A percentile compares a stretch with the other conserved stretches of the same genome.
Evolutionary conservation across 2,888 invertebrate genomes (phyloP).

Genomic region (Drosophila vallismaia): DNA sequence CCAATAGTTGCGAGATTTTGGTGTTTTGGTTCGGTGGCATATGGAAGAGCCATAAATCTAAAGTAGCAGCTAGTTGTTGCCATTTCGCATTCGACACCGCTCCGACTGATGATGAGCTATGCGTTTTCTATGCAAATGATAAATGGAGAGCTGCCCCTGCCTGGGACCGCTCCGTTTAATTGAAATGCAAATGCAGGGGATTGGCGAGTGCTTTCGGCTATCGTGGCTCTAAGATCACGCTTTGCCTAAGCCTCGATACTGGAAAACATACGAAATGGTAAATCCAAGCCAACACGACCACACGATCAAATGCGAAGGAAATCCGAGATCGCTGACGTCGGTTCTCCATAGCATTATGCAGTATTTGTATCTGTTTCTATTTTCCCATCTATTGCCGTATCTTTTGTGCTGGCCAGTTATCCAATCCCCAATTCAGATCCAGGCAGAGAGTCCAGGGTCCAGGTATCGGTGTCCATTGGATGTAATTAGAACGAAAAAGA

Average conservation of each 20-base stretch:
- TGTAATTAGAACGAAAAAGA: conserved; percentile 65
- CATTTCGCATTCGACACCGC: conserved; percentile 62
- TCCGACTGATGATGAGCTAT: conserved; percentile 73
- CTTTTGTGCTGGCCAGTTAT: conserved; percentile 37
- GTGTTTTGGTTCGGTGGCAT: conserved; percentile 47
- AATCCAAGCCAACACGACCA: conserved; percentile 3
- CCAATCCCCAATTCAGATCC: conserved; percentile 41
- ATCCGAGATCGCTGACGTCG: conserved; percentile 48
- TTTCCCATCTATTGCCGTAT: conserved; percentile 19
- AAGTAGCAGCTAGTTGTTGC: not conserved
- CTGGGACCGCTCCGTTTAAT: conserved; percentile 41
- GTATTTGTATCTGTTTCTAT: conserved; percentile 18
- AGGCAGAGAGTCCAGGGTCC: not conserved
- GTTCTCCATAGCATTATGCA: conserved; percentile 27
- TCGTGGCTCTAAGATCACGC: conserved; percentile 45
- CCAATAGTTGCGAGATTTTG: too few relatives aligned
- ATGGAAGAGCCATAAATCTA: conserved; percentile 68
- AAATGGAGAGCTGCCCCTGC: too few relatives aligned
- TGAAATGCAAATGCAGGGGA: conserved; percentile 59
- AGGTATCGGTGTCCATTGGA: conserved; percentile 56
- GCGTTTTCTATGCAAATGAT: conserved; percentile 71
- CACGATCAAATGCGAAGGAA: conserved; percentile 47
- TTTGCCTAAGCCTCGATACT: not conserved
- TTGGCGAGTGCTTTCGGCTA: conserved; percentile 10
- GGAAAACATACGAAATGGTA: too few relatives aligned